A percentile compares a stretch with the other conserved stretches of the same genome.
Conservation (phyloP, 2,797 vertebrate species). For the Anomalospiza imberbis region DNA sequence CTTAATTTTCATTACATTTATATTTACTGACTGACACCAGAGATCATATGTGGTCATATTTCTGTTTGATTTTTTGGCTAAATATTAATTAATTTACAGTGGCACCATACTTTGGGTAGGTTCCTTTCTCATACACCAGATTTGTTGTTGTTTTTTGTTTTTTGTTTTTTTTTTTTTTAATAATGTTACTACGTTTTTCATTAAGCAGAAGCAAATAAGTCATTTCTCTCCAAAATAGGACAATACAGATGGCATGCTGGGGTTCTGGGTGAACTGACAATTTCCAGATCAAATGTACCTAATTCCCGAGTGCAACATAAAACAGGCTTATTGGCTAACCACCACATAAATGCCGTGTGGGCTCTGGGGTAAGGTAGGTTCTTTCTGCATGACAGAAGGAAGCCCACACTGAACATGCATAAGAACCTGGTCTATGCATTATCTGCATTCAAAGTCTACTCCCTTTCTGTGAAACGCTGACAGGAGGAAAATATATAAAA, state of each 20-base stretch:
- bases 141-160: neutral
- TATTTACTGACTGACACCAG: neutral
- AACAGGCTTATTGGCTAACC: neutral
- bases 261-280: neutral
- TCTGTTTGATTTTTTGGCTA: neutral
- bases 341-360: fast-evolving
- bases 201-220: neutral
- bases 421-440: neutral
- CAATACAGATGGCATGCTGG: neutral
- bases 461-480: neutral
- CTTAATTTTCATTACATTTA: neutral
- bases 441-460: neutral
- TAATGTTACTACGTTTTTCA: neutral
- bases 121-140: neutral
- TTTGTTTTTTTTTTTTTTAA: neutral
- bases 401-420: neutral
- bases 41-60: neutral
- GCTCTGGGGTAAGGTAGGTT: neutral
- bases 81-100: neutral
- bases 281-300: neutral
- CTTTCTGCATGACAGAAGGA: neutral
- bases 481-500: conserved; percentile 16
- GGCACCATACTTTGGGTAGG: neutral
- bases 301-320: neutral
- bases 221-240: neutral